A percentile compares a stretch with the other conserved stretches of the same genome.
Evolutionary conservation across 1,140 invertebrate genomes (phyloP).

Genomic region (Trissolcus basalis): DNA sequence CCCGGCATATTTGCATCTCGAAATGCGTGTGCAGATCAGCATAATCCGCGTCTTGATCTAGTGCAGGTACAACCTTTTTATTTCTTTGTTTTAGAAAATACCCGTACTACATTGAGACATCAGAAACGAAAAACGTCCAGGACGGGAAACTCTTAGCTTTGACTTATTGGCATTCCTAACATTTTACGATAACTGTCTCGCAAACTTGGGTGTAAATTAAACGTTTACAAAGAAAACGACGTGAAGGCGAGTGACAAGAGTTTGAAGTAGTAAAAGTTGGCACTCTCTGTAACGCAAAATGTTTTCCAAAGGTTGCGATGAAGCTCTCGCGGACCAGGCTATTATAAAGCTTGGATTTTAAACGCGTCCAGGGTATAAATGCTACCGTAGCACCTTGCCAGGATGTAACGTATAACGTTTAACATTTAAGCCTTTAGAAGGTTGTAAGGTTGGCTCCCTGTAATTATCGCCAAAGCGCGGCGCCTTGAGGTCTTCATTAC

Average conservation of each 20-base stretch:
- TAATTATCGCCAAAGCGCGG: conserved; percentile 77
- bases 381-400: conserved; percentile 70
- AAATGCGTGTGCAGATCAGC: conserved; percentile 27
- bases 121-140: too few species aligned
- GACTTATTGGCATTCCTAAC: conserved; percentile 24
- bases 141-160: background rate
- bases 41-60: conserved; percentile 8
- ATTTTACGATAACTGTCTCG: conserved; percentile 16
- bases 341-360: conserved; percentile 52
- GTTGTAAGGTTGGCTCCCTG: conserved; percentile 76
- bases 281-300: conserved; percentile 25
- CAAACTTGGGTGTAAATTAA: conserved; percentile 1
- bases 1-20: conserved; percentile 17
- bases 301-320: conserved; percentile 41
- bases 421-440: conserved; percentile 77
- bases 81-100: too few species aligned
- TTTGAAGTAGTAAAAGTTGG: conserved; percentile 33
- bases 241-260: conserved; percentile 35
- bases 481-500: conserved; percentile 77
- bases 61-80: too few species aligned
- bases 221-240: conserved; percentile 7
- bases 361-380: conserved; percentile 67
- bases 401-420: conserved; percentile 74
- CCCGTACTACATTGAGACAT: too few species aligned
- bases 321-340: conserved; percentile 47